Conservation (phyloP, 2,888 invertebrate genomes). For the Lithodes maja region DNA sequence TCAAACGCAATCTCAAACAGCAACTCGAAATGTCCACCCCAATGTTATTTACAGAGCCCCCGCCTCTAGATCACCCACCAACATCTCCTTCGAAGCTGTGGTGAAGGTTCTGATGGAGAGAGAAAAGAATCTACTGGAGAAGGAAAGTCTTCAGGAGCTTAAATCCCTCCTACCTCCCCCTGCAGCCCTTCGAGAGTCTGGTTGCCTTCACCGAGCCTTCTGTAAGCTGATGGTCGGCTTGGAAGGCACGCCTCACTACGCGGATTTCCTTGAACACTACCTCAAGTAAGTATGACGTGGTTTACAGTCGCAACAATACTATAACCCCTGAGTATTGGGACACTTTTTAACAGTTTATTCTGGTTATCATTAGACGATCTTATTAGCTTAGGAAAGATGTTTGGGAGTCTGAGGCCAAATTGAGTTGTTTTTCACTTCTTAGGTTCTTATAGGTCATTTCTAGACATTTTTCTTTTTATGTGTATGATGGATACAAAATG, state of each 20-base stretch:
- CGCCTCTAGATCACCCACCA: background rate
- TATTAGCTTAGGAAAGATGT: too few species aligned
- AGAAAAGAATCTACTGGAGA: conserved; percentile 1
- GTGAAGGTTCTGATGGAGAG: conserved; percentile 5
- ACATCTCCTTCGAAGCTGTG: conserved; percentile 25
- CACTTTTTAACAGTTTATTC: background rate
- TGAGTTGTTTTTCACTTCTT: too few species aligned
- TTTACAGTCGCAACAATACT: background rate
- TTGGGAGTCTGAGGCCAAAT: too few species aligned
- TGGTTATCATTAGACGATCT: too few species aligned
- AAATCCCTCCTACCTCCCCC: conserved; percentile 37
- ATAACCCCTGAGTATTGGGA: background rate
- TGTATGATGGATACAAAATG: too few species aligned
- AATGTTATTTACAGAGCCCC: too few species aligned
- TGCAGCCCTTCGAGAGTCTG: conserved; percentile 19
- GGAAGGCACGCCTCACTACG: conserved; percentile 29
- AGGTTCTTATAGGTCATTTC: too few species aligned
- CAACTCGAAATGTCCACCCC: background rate
- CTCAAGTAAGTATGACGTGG: conserved; percentile 35
- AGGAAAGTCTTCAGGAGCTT: conserved; percentile 27
- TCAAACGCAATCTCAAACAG: background rate
- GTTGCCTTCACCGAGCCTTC: conserved; percentile 55
- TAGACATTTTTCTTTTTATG: too few species aligned
- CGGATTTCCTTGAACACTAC: conserved; percentile 43
- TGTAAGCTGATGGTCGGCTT: conserved; percentile 50